Conservation (phyloP, 2,113 vertebrate species). For the Rhinolophus sinicus region DNA sequence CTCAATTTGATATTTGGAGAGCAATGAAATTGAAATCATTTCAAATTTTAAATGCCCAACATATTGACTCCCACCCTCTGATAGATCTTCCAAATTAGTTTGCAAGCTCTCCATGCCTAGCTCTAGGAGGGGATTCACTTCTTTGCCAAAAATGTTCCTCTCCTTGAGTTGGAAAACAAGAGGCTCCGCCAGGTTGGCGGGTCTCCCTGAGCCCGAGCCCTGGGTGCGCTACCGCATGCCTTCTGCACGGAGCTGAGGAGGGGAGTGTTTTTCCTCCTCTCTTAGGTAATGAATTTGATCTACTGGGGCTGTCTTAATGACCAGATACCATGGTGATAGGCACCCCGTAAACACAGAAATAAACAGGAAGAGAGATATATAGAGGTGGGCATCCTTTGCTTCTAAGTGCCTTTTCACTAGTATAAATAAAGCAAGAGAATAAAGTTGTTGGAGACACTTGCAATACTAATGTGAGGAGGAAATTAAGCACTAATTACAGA, state of each 20-base stretch:
- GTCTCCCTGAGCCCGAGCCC: background rate
- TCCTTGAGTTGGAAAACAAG: constrained; percentile 15
- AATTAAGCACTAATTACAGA: constrained; percentile 76
- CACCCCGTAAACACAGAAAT: constrained; percentile 74
- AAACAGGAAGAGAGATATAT: constrained; percentile 76
- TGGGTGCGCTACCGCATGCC: background rate
- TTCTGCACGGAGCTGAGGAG: background rate
- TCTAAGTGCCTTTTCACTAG: constrained; percentile 75
- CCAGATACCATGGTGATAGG: constrained; percentile 75
- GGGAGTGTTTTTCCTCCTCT: constrained; percentile 50
- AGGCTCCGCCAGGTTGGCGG: background rate
- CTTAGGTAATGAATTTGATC: constrained; percentile 75
- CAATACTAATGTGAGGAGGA: constrained; percentile 71
- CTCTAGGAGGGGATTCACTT: constrained; percentile 11
- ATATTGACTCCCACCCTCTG: constrained; percentile 65
- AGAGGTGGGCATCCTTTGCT: constrained; percentile 73
- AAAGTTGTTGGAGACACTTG: constrained; percentile 71
- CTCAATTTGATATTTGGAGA: constrained; percentile 75
- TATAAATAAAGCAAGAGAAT: constrained; percentile 77
- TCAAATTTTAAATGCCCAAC: constrained; percentile 72
- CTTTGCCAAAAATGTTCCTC: constrained; percentile 52
- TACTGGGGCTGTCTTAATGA: constrained; percentile 71
- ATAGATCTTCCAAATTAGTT: constrained; percentile 66
- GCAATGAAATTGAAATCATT: constrained; percentile 71
- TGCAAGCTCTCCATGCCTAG: constrained; percentile 3